Evolutionary conservation across 2,113 vertebrate genomes (phyloP), one percentile per base, ranked within the genome.

Genomic region (Phylloscopus trochiloides): DNA sequence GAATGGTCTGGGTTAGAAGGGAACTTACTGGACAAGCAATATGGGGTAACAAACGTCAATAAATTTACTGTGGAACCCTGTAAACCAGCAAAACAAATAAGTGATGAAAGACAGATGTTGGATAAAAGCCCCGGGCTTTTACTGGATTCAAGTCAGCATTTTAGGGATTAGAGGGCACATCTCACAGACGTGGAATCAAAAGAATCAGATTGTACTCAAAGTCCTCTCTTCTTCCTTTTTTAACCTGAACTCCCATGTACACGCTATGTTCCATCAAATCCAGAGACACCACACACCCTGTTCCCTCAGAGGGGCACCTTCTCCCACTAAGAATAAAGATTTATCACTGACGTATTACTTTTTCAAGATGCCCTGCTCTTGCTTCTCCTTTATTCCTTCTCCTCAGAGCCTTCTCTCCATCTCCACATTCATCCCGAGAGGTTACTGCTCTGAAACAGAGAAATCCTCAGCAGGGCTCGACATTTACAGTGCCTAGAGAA

Each of bases 401-500:
- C 14, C 55, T 50, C 42, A 26, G 38, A 73, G 31, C 25, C 24
- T 34, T 21, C 51, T 61, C 63, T 47, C 14, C 7, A 65, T 50
- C 28, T 65, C 43, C 28, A 28, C 0, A 0, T 28, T 29, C 34
- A 70, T 17, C 19, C 55, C 0, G 0, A 70, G 19, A 42, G 0
- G 0, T 31, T 34, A 12, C 5, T 71, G 12, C 57, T 74, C 48
- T 31, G 57, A 42, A 88, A 79, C 9, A 63, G 7, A 61, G 24
- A 38, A 51, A 58, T 28, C 66, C 31, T 48, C 48, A 48, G 15
- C n/a, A 75, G 58, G 45, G 36, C 21, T 76, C 8, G 3, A 50
- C 38, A 19, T 11, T 28, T 50, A 38, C 29, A 26, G 16, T 3
- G 1, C 21, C 19, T 32, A 12, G 9, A 62, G 45, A 63, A 38